Evolutionary conservation across 2,888 invertebrate species (phyloP).

Genomic region (Dynastes maya): DNA sequence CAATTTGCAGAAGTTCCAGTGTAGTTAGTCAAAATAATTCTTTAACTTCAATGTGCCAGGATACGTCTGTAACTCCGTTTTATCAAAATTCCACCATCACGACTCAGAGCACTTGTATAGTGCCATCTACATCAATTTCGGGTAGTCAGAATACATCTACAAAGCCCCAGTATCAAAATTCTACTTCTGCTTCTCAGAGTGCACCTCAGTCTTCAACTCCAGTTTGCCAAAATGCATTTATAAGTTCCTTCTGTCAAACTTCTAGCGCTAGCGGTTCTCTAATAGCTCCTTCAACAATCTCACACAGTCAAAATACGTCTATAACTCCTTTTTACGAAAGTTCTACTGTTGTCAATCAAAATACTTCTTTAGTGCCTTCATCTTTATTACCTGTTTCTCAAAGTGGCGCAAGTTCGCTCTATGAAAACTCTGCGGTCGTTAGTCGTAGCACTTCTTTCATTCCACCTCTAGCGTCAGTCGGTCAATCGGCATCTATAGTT

Average conservation of each 20-base stretch:
- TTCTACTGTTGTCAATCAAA: neutral
- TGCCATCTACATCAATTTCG: constrained; percentile 3
- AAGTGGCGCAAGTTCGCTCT: no score
- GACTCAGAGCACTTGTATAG: neutral
- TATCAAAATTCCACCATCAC: constrained; percentile 5
- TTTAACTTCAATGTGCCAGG: constrained; percentile 1
- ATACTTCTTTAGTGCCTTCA: neutral
- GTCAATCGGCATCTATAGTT: neutral
- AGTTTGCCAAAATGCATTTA: neutral
- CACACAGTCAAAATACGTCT: neutral
- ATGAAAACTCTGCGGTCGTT: no score
- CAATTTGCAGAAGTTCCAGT: neutral
- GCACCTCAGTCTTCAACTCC: neutral
- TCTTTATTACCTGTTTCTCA: neutral
- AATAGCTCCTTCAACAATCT: no score
- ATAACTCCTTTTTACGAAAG: neutral
- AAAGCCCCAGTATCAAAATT: neutral
- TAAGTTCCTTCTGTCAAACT: no score
- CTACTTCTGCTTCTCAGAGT: neutral
- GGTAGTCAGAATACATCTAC: neutral
- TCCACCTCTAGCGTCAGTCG: no score
- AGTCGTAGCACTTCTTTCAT: no score
- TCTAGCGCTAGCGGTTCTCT: no score
- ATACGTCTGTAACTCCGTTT: neutral
- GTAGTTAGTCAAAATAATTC: neutral